Evolutionary conservation across 2,113 vertebrate species (phyloP).

Genomic region (Campylomormyrus numenius): DNA sequence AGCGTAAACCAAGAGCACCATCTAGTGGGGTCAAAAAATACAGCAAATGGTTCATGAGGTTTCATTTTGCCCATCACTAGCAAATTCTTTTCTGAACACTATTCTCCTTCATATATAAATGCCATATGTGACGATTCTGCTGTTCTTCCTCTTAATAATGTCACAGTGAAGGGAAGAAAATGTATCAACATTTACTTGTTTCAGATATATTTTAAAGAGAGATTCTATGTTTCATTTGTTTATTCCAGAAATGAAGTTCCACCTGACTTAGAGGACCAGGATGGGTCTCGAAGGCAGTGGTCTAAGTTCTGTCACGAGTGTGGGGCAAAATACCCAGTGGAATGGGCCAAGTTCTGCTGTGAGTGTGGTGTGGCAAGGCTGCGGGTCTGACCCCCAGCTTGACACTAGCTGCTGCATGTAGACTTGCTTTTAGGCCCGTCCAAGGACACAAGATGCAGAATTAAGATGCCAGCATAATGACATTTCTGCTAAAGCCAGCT

Average conservation of each 20-base stretch:
- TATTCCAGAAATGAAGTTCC: slow-evolving; percentile 56
- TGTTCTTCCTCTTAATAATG: neutral
- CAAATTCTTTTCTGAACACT: neutral
- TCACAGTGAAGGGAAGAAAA: neutral
- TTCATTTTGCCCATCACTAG: neutral
- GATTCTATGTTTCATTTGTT: neutral
- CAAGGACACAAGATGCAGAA: neutral
- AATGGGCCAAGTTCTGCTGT: slow-evolving; percentile 92
- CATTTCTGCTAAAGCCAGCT: neutral
- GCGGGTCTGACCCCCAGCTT: slow-evolving; percentile 48
- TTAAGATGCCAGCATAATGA: neutral
- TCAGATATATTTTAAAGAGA: neutral
- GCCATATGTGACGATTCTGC: neutral
- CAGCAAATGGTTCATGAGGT: neutral
- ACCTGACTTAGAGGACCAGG: slow-evolving; percentile 46
- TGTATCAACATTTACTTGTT: neutral
- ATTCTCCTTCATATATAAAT: neutral
- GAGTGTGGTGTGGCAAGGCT: slow-evolving; percentile 89
- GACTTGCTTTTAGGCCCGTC: neutral
- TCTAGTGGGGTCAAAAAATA: neutral
- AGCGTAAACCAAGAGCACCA: neutral
- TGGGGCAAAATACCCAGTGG: slow-evolving; percentile 86
- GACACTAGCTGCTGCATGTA: neutral
- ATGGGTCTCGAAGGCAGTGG: slow-evolving; percentile 56
- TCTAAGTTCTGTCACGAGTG: slow-evolving; percentile 91